Percentiles rank a stretch among this genome's conserved stretches.
Evolutionary conservation across 2,888 invertebrate species (phyloP).

Genomic region (Tinea pellionella): DNA sequence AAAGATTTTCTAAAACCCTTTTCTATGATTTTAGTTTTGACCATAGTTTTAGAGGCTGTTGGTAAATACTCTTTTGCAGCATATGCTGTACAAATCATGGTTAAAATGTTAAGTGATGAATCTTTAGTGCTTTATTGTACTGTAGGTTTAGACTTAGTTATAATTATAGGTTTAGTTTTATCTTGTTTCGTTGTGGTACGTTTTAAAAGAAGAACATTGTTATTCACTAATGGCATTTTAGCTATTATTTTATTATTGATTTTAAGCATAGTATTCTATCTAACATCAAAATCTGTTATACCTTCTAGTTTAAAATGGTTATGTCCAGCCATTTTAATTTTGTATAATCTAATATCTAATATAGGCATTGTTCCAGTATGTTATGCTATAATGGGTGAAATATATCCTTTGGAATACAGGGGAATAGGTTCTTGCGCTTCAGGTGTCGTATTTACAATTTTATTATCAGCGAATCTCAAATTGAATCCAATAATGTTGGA

Average conservation of each 20-base stretch:
- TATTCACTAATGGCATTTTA: conserved; percentile 34
- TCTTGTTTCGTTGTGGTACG: conserved; percentile 36
- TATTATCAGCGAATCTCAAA: conserved; percentile 29
- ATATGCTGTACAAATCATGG: conserved; percentile 39
- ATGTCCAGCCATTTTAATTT: not conserved
- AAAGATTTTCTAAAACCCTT: conserved; percentile 38
- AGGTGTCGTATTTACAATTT: conserved; percentile 29
- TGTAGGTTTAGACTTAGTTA: conserved; percentile 34
- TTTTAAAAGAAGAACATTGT: conserved; percentile 31
- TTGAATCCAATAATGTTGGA: conserved; percentile 31
- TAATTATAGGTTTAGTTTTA: conserved; percentile 27
- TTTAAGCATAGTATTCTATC: not conserved
- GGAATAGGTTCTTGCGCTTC: conserved; percentile 30
- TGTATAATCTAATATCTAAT: not conserved
- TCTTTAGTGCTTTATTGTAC: conserved; percentile 34
- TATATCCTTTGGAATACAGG: conserved; percentile 41
- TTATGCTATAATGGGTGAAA: conserved; percentile 39
- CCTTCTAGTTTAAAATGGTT: not conserved
- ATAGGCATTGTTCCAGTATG: conserved; percentile 28
- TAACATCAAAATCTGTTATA: not conserved
- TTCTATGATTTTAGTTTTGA: conserved; percentile 27
- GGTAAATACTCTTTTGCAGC: conserved; percentile 41
- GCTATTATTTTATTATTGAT: conserved; percentile 23
- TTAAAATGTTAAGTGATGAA: conserved; percentile 30
- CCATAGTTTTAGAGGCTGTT: conserved; percentile 31